These are phyloP conservation scores for Perca schrenkii DNA, from an alignment of 2,113 vertebrate species.

Conservation along the genomic window DNA sequence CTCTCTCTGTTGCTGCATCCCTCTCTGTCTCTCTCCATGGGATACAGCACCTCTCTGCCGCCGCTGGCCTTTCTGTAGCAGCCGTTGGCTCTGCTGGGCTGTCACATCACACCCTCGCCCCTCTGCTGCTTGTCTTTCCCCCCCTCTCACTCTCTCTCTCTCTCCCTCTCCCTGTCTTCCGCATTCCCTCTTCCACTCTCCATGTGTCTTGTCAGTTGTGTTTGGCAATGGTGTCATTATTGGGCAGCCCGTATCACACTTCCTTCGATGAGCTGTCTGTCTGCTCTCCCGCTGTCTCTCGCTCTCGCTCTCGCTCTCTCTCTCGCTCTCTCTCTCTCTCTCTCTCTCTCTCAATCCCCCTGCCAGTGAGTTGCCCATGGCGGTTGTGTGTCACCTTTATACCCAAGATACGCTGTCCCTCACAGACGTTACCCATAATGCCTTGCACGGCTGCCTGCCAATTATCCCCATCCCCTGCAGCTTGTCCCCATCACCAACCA, in stretches of 20 bases:
- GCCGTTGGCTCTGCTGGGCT: constrained; percentile 83
- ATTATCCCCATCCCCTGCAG: constrained; percentile 65
- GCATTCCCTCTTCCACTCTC: constrained; percentile 69
- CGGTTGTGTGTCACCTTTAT: constrained; percentile 77
- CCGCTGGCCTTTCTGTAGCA: constrained; percentile 84
- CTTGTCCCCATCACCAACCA: constrained; percentile 64
- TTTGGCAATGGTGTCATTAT: constrained; percentile 81
- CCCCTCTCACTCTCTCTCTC: constrained; percentile 13
- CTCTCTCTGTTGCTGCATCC: constrained; percentile 20
- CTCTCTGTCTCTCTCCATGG: constrained; percentile 43
- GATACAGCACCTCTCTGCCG: constrained; percentile 77
- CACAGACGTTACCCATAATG: constrained; percentile 79
- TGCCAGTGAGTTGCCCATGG: constrained; percentile 68
- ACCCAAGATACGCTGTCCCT: constrained; percentile 76
- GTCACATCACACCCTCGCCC: constrained; percentile 85
- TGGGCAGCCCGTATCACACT: constrained; percentile 79
- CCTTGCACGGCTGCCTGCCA: constrained; percentile 71
- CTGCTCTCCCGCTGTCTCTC: constrained; percentile 58
- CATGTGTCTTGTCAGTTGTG: constrained; percentile 82
- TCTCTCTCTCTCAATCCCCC: constrained; percentile 49
- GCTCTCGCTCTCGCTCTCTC: constrained; percentile 44
- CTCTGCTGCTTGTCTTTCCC: constrained; percentile 71
- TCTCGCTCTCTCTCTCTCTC: background rate
- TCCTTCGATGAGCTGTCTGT: constrained; percentile 70
- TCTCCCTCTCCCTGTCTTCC: constrained; percentile 54